These are phyloP conservation scores for Tetraneura akinire DNA, from an alignment of 1,140 invertebrate genomes.

Conservation along the genomic window DNA sequence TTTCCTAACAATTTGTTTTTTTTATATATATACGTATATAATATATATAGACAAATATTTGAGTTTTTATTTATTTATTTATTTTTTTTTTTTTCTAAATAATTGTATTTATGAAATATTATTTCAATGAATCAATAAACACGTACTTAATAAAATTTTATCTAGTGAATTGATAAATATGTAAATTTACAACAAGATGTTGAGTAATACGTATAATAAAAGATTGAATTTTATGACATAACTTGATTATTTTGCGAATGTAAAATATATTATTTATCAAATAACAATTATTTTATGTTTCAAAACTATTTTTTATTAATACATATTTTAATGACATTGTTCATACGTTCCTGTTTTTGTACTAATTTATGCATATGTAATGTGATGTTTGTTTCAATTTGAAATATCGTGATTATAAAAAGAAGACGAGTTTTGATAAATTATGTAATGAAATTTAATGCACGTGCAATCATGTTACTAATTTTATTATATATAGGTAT, in stretches of 20 bases:
- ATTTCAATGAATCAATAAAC: neutral
- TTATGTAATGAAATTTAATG: conserved; percentile 8
- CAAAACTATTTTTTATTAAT: conserved; percentile 1
- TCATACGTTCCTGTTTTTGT: conserved; percentile 40
- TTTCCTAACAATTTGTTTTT: neutral
- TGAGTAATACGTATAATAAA: neutral
- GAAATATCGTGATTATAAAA: conserved; percentile 24
- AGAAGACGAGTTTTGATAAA: conserved; percentile 15
- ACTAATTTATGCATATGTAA: conserved; percentile 29
- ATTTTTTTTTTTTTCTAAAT: neutral
- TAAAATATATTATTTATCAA: neutral
- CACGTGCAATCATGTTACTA: conserved; percentile 45
- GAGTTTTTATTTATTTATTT: too few species aligned
- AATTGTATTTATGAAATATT: neutral
- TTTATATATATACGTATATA: too few species aligned
- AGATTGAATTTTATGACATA: neutral
- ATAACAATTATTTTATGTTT: neutral
- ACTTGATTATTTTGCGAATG: neutral
- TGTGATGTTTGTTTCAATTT: conserved; percentile 31
- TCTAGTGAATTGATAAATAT: conserved; percentile 22
- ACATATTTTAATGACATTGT: conserved; percentile 28
- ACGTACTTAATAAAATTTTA: conserved; percentile 32
- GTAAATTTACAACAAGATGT: neutral
- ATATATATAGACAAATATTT: too few species aligned
- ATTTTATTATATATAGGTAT: conserved; percentile 25